Evolutionary conservation across 2,888 invertebrate genomes (phyloP).

Genomic region (Plagodis dolabraria): DNA sequence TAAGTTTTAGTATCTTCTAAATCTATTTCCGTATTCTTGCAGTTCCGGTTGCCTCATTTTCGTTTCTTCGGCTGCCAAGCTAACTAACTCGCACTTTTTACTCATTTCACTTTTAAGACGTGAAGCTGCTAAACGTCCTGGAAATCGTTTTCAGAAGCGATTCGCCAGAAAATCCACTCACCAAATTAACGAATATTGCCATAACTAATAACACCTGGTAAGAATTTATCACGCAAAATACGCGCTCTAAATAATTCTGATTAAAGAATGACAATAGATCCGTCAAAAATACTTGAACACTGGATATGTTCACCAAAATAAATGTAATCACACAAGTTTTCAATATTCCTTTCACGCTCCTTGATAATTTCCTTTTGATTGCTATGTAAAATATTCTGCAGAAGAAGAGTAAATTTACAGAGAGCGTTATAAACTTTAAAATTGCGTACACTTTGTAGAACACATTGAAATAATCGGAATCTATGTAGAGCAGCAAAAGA

Average conservation of each 20-base stretch:
- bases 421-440: slow-evolving; percentile 48
- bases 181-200: slow-evolving; percentile 27
- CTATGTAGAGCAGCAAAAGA: slow-evolving; percentile 11
- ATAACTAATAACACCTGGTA: slow-evolving; percentile 32
- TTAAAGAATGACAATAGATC: slow-evolving; percentile 47
- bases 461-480: slow-evolving; percentile 10
- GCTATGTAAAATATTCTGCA: slow-evolving; percentile 56
- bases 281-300: slow-evolving; percentile 57
- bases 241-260: not conserved
- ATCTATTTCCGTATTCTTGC: too few relatives aligned
- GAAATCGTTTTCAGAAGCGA: not conserved
- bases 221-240: slow-evolving; percentile 43
- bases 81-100: too few relatives aligned
- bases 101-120: too few relatives aligned
- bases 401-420: slow-evolving; percentile 57
- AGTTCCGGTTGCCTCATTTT: too few relatives aligned
- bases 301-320: slow-evolving; percentile 56
- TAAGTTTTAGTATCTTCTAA: too few relatives aligned
- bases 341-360: slow-evolving; percentile 33
- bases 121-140: not conserved
- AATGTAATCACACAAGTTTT: slow-evolving; percentile 50
- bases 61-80: too few relatives aligned
- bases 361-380: slow-evolving; percentile 27
- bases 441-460: slow-evolving; percentile 50
- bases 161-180: slow-evolving; percentile 3